Conservation (phyloP, 2,888 invertebrate genomes). For the Priocnemis perturbator region DNA sequence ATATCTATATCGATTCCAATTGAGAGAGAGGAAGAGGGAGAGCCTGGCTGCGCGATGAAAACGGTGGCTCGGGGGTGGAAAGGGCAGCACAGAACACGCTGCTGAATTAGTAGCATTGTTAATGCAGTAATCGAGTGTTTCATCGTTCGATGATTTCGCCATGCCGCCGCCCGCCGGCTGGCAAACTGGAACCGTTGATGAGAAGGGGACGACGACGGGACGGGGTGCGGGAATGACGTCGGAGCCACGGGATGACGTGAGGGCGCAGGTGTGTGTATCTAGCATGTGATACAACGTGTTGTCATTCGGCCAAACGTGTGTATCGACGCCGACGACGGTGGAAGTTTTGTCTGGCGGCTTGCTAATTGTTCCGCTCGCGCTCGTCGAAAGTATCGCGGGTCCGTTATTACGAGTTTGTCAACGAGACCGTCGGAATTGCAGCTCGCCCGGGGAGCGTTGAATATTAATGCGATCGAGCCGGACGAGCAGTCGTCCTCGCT, state of each 20-base stretch:
- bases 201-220: constrained; percentile 15
- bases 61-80: constrained; percentile 2
- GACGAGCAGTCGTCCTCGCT: too few relatives aligned
- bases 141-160: constrained; percentile 68
- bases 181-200: background rate
- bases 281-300: constrained; percentile 63
- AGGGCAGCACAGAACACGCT: constrained; percentile 20
- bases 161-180: too few relatives aligned
- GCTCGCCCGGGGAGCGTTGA: background rate
- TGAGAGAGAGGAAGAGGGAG: constrained; percentile 13
- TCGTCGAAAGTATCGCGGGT: constrained; percentile 22
- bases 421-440: background rate
- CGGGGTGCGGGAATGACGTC: background rate
- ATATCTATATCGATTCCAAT: constrained; percentile 51
- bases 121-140: constrained; percentile 72
- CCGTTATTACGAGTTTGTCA: constrained; percentile 30
- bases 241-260: constrained; percentile 55
- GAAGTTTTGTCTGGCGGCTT: constrained; percentile 9
- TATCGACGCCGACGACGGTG: constrained; percentile 26
- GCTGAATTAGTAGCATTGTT: constrained; percentile 69
- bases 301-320: constrained; percentile 54
- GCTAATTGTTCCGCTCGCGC: too few relatives aligned
- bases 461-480: too few relatives aligned
- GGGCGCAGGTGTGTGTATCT: constrained; percentile 49
- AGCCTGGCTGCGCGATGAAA: background rate